phyloP scores from a whole-genome alignment of 2,113 vertebrate species.

The Pseudorectes ferrugineus region DNA sequence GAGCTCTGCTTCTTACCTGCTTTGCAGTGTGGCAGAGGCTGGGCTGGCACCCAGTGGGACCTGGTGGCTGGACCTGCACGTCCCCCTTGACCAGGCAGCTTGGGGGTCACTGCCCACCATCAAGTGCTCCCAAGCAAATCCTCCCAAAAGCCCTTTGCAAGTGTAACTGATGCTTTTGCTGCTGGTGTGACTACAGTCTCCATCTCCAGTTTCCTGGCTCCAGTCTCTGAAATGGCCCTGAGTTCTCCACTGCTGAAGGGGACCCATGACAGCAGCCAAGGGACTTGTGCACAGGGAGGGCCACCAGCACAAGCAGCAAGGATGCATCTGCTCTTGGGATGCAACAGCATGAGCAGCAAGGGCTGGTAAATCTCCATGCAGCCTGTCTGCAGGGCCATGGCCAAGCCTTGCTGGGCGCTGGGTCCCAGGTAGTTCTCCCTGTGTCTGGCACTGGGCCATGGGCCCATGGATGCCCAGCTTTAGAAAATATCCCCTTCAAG shows the following conservation, averaged over 20 bases:
- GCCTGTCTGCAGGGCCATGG: not conserved
- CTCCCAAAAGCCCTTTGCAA: not conserved
- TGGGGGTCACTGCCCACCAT: not conserved
- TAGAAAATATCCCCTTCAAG: not conserved
- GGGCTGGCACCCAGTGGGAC: not conserved
- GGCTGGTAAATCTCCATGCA: not conserved
- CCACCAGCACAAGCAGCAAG: not conserved
- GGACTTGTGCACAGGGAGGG: not conserved
- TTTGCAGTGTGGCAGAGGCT: not conserved
- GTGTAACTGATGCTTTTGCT: not conserved
- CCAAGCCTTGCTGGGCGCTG: not conserved
- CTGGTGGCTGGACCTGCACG: not conserved
- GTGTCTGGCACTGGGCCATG: accelerated
- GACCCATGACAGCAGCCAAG: not conserved
- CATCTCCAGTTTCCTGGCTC: not conserved
- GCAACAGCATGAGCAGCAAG: not conserved
- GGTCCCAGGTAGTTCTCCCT: not conserved
- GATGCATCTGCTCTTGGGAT: not conserved
- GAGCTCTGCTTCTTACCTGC: not conserved
- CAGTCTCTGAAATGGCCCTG: not conserved
- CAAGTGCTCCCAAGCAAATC: not conserved
- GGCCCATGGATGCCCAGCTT: not conserved
- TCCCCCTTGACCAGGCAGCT: not conserved
- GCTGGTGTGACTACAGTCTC: not conserved
- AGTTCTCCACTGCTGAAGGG: not conserved